Evolutionary conservation across 2,797 vertebrate species (phyloP).

Genomic region (Spinibarbus caldwelli): DNA sequence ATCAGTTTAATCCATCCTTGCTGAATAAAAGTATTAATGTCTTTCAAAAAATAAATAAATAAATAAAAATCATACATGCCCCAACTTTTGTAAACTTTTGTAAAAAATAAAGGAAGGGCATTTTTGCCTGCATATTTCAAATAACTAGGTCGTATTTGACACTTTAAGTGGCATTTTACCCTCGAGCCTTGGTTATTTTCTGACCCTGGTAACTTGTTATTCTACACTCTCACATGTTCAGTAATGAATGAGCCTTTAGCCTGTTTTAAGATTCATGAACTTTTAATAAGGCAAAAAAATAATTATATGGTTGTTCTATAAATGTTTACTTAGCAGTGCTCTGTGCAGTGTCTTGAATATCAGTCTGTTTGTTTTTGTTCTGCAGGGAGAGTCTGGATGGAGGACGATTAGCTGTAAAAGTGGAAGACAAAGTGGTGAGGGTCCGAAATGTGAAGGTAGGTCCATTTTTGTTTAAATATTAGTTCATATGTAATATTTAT

Average conservation of each 20-base stretch:
- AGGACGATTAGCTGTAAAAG: slow-evolving; percentile 86
- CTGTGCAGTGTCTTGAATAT: slow-evolving; percentile 11
- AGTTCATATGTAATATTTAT: neutral
- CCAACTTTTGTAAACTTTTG: no score
- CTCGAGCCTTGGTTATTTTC: neutral
- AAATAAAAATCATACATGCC: no score
- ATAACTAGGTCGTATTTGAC: neutral
- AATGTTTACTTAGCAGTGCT: slow-evolving; percentile 6
- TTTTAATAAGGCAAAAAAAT: neutral
- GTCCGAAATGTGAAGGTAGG: slow-evolving; percentile 91
- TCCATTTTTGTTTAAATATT: neutral
- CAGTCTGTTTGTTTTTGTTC: slow-evolving; percentile 59
- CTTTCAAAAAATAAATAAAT: neutral
- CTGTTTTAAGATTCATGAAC: neutral
- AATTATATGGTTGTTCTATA: neutral
- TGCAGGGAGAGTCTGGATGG: slow-evolving; percentile 88
- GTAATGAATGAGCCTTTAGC: neutral
- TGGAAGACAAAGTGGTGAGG: slow-evolving; percentile 89
- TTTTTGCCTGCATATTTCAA: neutral
- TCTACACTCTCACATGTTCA: neutral
- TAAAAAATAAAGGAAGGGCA: neutral
- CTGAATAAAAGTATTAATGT: neutral
- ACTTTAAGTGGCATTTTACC: neutral
- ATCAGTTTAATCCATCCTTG: neutral
- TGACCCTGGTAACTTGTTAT: neutral